phyloP scores from a whole-genome alignment of 2,888 invertebrate species.

The Lydus trimaculatus region DNA sequence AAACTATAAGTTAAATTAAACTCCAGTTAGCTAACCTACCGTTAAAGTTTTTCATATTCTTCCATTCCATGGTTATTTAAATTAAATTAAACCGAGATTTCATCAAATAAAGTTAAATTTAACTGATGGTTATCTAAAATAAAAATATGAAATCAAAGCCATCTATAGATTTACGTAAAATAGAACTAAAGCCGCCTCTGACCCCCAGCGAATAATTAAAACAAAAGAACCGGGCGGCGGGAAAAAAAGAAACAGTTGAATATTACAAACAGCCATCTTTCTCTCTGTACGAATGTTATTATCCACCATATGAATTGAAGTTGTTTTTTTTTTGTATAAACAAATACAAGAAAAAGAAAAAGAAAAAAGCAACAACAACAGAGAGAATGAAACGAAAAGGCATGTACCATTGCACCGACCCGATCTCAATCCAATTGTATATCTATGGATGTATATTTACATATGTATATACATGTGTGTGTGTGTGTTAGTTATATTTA shows the following conservation, averaged over 20 bases:
- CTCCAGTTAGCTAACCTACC: too few species aligned
- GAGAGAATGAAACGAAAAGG: not conserved
- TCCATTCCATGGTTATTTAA: too few species aligned
- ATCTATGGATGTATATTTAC: too few species aligned
- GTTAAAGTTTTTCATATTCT: too few species aligned
- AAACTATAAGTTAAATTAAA: too few species aligned
- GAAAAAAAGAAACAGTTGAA: not conserved
- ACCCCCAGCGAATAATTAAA: not conserved
- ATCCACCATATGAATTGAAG: not conserved
- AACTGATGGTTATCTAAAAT: too few species aligned
- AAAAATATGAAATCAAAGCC: too few species aligned
- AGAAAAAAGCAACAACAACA: not conserved
- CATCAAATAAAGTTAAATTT: too few species aligned
- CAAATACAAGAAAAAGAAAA: not conserved
- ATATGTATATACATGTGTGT: too few species aligned
- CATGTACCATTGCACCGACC: constrained; percentile 1
- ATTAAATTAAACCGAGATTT: too few species aligned
- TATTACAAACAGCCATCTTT: constrained; percentile 5
- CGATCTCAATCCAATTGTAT: not conserved
- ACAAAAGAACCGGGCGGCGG: not conserved
- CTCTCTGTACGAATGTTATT: not conserved
- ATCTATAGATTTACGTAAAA: not conserved
- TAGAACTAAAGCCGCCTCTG: not conserved
- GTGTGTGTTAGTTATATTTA: too few species aligned
- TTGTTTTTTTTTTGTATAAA: not conserved